Evolutionary conservation across 2,797 vertebrate species (phyloP), one percentile per base, ranked within the genome.

Genomic region (Tragopan temminckii): DNA sequence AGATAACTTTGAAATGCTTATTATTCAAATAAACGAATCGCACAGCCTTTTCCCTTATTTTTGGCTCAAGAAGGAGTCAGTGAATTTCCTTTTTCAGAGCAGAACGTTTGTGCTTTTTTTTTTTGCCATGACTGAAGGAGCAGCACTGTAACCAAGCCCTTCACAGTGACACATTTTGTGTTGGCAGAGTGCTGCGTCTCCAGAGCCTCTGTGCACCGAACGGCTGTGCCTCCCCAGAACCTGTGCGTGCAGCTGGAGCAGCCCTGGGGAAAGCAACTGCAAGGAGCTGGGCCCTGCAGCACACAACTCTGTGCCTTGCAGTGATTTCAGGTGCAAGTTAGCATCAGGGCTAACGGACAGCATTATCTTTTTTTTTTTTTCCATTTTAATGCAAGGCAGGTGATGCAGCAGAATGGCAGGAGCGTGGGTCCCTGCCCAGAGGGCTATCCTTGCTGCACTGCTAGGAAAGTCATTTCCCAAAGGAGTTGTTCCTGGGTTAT

Each of bases 1-100:
- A 61, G 90, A 90, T 74, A 92, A 89, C 36, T 77, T 45, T 68
- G 85, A 95, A 90, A 93, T 85, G 93, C 83, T 90, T 93, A 75
- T 91, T 93, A 71, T 85, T 90, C 70, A n/a, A 83, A 93, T 40
- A 83, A 90, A 93, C 50, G 3, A 83, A 94, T 95, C 86, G 64
- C 78, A 70, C 64, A 88, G 94, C 8, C 19, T 59, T 88, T 80
- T 43, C 0, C 53, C 80, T 59, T 90, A 53, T 77, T 94, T 93
- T 72, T 94, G 93, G 79, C 86, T 94, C 40, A 2, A 89, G 55
- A 55, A 86, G 43, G 58, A 94, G 79, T 71, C 84, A 45, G 89
- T 80, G 90, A 76, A 70, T 93, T 95, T 95, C 88, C 68, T 79
- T 88, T 86, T 94, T 46, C 69, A 77, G 83, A 87, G 75, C 36